A percentile compares a stretch with the other conserved stretches of the same genome.
phyloP scores from a whole-genome alignment of 2,888 invertebrate species.

The Xestia c-nigrum region DNA sequence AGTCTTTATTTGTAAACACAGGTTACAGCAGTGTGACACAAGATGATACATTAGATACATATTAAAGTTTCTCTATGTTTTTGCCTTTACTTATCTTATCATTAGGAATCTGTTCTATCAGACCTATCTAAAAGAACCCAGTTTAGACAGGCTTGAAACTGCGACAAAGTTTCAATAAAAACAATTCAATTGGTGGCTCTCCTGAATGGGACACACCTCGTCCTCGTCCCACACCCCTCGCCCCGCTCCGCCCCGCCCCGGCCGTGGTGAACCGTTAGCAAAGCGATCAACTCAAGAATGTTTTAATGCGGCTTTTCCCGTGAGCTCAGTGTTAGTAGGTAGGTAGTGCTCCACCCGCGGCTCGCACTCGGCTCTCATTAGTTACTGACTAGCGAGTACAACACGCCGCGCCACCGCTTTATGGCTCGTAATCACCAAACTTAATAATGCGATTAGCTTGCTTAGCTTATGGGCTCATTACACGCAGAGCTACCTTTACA shows the following conservation, averaged over 20 bases:
- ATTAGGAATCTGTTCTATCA: background rate
- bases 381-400: constrained; percentile 11
- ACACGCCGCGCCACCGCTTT: background rate
- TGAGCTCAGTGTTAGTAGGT: background rate
- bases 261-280: constrained; percentile 20
- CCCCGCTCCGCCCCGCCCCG: too few relatives aligned
- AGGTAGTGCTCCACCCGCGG: background rate
- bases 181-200: constrained; percentile 5
- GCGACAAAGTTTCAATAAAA: constrained; percentile 4
- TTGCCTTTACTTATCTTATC: background rate
- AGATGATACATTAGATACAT: too few relatives aligned
- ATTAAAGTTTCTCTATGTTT: too few relatives aligned
- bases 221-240: background rate
- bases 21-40: too few relatives aligned
- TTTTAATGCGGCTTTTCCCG: constrained; percentile 19
- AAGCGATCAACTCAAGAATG: constrained; percentile 45
- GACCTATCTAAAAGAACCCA: background rate
- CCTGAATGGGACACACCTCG: constrained; percentile 1
- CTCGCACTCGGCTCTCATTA: constrained; percentile 7
- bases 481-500: background rate
- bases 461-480: constrained; percentile 2
- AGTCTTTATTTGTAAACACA: too few relatives aligned
- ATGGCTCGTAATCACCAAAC: constrained; percentile 20
- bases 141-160: background rate
- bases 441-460: constrained; percentile 15